These are phyloP conservation scores for Geotrypetes seraphini DNA, from an alignment of 2,797 vertebrate genomes.

Conservation along the genomic window DNA sequence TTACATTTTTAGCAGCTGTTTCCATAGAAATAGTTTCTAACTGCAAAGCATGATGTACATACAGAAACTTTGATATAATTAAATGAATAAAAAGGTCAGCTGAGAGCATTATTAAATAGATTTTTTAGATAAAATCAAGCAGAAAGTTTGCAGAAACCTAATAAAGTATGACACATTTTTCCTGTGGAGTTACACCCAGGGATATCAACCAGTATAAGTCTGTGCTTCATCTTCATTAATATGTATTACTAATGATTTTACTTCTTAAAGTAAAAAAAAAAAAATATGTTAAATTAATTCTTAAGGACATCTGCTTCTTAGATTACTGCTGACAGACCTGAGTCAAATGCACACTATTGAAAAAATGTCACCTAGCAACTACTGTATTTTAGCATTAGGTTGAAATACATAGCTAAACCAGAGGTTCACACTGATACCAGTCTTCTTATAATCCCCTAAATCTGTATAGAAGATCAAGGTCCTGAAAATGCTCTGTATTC, in stretches of 20 bases:
- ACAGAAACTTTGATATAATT: neutral
- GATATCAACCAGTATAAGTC: neutral
- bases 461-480: too few relatives aligned
- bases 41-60: neutral
- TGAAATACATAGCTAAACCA: too few relatives aligned
- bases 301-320: neutral
- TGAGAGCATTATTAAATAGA: conserved; percentile 9
- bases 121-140: conserved; percentile 1
- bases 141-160: neutral
- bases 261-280: conserved; percentile 3
- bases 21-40: neutral
- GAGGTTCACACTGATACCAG: too few relatives aligned
- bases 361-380: too few relatives aligned
- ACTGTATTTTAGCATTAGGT: too few relatives aligned
- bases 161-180: neutral
- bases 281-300: neutral
- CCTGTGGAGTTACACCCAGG: conserved; percentile 8
- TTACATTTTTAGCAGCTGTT: neutral
- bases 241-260: neutral
- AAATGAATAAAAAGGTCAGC: neutral
- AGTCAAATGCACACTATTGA: too few relatives aligned
- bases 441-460: too few relatives aligned
- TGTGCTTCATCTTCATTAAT: neutral
- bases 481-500: too few relatives aligned
- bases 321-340: neutral